phyloP scores from a whole-genome alignment of 2,888 invertebrate species.

The Alloscopus bannaensis region DNA sequence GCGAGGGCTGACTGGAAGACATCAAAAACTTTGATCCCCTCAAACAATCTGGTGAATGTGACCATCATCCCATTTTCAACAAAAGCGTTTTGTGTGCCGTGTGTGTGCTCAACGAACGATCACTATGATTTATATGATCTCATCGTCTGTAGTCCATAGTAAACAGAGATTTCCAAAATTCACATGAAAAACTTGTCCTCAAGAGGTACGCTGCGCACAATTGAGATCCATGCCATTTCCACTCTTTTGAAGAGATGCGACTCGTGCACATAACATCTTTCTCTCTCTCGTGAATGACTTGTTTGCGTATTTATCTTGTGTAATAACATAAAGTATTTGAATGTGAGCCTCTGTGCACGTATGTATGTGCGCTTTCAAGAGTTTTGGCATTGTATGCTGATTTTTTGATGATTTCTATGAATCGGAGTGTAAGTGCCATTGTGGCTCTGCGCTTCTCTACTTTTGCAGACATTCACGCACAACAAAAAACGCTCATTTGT shows the following conservation, averaged over 20 bases:
- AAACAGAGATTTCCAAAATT: conserved; percentile 4
- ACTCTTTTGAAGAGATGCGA: neutral
- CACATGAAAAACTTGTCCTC: conserved; percentile 11
- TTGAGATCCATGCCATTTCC: neutral
- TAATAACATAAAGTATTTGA: neutral
- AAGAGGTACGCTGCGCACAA: neutral
- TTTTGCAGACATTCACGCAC: conserved; percentile 47
- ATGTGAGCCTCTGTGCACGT: too few species aligned
- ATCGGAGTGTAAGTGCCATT: conserved; percentile 38
- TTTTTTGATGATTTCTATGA: conserved; percentile 46
- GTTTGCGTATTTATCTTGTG: conserved; percentile 33
- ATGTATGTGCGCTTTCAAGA: too few species aligned
- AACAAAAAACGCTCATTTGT: conserved; percentile 54
- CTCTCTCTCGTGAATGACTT: conserved; percentile 20
- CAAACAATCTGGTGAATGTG: too few species aligned
- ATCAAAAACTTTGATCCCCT: too few species aligned
- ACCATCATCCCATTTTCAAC: neutral
- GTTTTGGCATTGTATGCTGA: conserved; percentile 42
- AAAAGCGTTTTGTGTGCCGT: conserved; percentile 8
- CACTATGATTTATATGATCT: conserved; percentile 8
- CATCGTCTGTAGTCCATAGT: conserved; percentile 27
- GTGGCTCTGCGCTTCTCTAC: conserved; percentile 42
- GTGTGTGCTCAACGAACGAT: conserved; percentile 3
- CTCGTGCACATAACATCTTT: conserved; percentile 19
- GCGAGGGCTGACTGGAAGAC: too few species aligned